Base-by-base conservation (phyloP, 2,888 invertebrate genomes). In the Euplagia quadripunctaria region DNA sequence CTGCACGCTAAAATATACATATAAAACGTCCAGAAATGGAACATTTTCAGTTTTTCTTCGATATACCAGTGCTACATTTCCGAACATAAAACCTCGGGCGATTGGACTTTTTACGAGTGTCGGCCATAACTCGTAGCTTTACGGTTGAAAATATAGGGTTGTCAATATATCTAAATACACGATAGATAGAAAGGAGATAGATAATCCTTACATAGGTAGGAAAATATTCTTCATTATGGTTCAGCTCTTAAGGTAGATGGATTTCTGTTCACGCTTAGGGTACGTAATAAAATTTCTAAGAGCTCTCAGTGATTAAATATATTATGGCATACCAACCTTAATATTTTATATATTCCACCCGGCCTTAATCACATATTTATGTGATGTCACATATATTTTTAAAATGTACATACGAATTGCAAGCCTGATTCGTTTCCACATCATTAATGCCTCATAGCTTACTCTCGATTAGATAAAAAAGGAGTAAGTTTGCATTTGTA, bases 101-200 rank as follows among this genome's bases (percentile, higher is more conserved):
- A 88, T 86, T 84, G 85, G 81, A 83, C 80, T 82, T 89, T 89
- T 89, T 89, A 90, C 86, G 89, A 87, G 83, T 79, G 80, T 66
- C 66, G 73, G 70, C 74, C 64, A 76, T 85, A 78, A 85, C 82
- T 81, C 76, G 72, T 64, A 80, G 76, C 77, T 84, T 85, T 84
- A 84, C 76, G 81, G 80, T 76, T 72, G 66, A 52, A 73, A 74
- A 75, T 67, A 67, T 64, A 75, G 81, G 83, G 74, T 73, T 76
- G 75, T 66, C 68, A 31, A 66, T 41, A 63, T 49, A 66, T 66
- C 31, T 6, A 61, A 64, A 16, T 42, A 16, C 16, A 20, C 16
- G 31, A 11, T 41, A 43, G 42, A 17, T n/a, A 17, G 8, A 52
- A 58, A 55, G 16, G 42, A 52, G n/a, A 52, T 17, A 52, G n/a